Conservation (phyloP, 2,888 invertebrate species). For the Lepidonotus clava region DNA sequence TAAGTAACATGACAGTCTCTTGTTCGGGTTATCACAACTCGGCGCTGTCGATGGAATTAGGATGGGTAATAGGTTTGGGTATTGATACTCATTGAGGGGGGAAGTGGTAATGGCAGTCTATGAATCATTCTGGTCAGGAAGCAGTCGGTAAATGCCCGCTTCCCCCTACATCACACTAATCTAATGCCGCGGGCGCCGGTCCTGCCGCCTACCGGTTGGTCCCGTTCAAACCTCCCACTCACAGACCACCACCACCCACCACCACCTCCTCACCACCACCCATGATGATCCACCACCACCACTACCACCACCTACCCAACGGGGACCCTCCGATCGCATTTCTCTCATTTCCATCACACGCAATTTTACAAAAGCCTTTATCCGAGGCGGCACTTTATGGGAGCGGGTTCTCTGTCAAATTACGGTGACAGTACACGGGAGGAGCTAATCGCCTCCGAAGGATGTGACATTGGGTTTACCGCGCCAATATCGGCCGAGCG, state of each 20-base stretch:
- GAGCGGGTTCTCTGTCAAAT: neutral
- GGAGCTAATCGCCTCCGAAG: neutral
- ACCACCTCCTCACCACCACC: no score
- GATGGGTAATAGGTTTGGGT: neutral
- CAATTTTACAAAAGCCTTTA: no score
- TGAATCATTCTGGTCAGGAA: neutral
- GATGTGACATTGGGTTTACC: slow-evolving; percentile 4
- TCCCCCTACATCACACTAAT: neutral
- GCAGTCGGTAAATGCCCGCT: neutral
- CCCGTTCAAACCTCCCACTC: no score
- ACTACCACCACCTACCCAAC: no score
- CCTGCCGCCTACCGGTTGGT: no score
- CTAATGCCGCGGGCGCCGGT: no score
- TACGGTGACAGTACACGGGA: neutral
- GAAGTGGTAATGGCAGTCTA: neutral
- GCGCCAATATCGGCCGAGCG: neutral
- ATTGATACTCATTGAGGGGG: slow-evolving; percentile 14
- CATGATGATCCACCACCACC: no score
- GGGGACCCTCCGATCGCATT: no score
- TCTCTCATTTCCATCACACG: no score
- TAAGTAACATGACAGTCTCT: neutral
- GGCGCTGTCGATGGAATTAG: neutral
- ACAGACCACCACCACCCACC: no score
- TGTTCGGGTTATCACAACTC: neutral
- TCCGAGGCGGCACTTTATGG: neutral